Evolutionary conservation across 2,888 invertebrate genomes (phyloP).

Genomic region (Icerya purchasi): DNA sequence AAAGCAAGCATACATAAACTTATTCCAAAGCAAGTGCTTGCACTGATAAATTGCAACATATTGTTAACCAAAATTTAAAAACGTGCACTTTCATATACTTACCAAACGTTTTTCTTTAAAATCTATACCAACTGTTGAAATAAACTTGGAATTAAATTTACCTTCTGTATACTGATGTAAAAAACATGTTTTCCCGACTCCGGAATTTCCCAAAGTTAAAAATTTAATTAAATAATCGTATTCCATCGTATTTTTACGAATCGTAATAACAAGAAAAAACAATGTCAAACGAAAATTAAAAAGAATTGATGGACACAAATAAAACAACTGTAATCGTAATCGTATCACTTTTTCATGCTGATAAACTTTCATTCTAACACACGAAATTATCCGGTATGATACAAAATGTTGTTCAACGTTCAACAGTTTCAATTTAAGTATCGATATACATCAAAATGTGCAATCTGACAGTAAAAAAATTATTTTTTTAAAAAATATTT

Average conservation of each 20-base stretch:
- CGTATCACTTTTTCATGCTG: too few relatives aligned
- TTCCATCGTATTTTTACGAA: constrained; percentile 1
- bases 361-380: too few relatives aligned
- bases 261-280: not conserved
- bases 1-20: not conserved
- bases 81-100: not conserved
- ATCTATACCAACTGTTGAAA: constrained; percentile 92
- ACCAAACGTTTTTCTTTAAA: constrained; percentile 31
- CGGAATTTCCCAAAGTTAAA: constrained; percentile 55
- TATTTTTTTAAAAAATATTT: too few relatives aligned
- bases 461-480: too few relatives aligned
- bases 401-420: too few relatives aligned
- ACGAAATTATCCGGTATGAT: too few relatives aligned
- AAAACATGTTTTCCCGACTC: constrained; percentile 88
- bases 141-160: constrained; percentile 81
- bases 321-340: too few relatives aligned
- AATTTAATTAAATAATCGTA: constrained; percentile 11
- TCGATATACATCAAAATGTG: too few relatives aligned
- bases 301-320: too few relatives aligned
- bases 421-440: too few relatives aligned
- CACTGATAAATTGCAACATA: not conserved
- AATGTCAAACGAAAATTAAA: too few relatives aligned
- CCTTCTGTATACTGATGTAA: constrained; percentile 85
- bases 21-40: not conserved
- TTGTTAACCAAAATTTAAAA: too few relatives aligned